These are phyloP conservation scores for Sitta carolinensis DNA, from an alignment of 2,797 vertebrate genomes.

Conservation along the genomic window DNA sequence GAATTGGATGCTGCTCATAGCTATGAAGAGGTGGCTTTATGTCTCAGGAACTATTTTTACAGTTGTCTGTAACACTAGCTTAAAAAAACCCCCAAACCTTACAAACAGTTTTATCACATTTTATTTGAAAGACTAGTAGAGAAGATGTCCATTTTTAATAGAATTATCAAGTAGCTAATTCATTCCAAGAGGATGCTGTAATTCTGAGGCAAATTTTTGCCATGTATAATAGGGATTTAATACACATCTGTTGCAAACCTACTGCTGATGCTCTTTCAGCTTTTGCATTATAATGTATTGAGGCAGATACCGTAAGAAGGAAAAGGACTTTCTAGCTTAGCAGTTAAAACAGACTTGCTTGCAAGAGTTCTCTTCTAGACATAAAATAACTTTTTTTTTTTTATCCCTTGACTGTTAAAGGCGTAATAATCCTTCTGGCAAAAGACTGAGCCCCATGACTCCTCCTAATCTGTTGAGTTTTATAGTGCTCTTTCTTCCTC, in stretches of 20 bases:
- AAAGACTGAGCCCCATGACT: conserved; percentile 26
- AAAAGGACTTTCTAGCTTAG: neutral
- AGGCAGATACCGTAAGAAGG: neutral
- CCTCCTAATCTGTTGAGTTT: conserved; percentile 22
- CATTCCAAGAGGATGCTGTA: neutral
- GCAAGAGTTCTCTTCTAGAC: neutral
- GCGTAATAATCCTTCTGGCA: conserved; percentile 24
- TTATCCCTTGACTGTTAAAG: conserved; percentile 24
- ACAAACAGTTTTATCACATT: neutral
- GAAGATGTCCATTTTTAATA: neutral
- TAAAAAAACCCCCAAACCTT: neutral
- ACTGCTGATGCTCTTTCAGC: neutral
- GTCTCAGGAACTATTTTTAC: neutral
- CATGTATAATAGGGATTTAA: neutral
- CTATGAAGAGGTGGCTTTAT: neutral
- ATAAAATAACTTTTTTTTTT: neutral
- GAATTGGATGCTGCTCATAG: neutral
- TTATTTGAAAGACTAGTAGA: neutral
- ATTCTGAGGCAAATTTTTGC: neutral
- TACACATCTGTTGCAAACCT: neutral
- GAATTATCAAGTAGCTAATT: neutral
- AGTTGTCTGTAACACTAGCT: neutral
- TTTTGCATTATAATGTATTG: neutral
- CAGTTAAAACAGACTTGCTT: neutral
- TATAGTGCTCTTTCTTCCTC: conserved; percentile 9